Evolutionary conservation across 2,888 invertebrate genomes (phyloP), one percentile per base, ranked within the genome.

Genomic region (Drosophila demipolita): DNA sequence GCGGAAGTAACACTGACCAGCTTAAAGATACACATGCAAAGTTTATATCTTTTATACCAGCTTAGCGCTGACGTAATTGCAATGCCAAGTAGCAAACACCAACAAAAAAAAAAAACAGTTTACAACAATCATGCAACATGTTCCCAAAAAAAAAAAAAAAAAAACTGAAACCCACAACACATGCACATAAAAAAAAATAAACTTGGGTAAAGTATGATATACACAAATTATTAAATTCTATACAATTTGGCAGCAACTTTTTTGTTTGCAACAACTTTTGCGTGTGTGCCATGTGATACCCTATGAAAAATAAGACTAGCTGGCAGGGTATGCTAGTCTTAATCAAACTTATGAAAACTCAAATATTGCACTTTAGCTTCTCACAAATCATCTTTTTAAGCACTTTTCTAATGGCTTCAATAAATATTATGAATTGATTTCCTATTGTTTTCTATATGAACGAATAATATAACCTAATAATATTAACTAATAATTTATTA

Each of bases 101-200:
- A 20, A 40, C 23, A 35, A 35, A 40, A 23, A 20, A 12, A 17
- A 48, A 62, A 5, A 55, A 65, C 33, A 12, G 23, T 33, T 55
- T 61, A 58, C 65, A 66, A 63, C 65, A 66, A 55, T 58, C 81
- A 66, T 69, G 83, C 87, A 83, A 83, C 81, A 80, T 70, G 83
- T 69, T 76, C 72, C 72, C 83, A 75, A 72, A 66, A 73, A 26
- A 29, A 40, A 32, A 23, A 17, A 26, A 38, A 53, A 32, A n/a
- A n/a, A n/a, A n/a, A n/a, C n/a, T n/a, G 23, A 49, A 55, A 64
- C 49, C n/a, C 45, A 20, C 33, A 58, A 67, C 86, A 79, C 72
- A 75, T 82, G 80, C 66, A 65, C 49, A 36, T 42, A 15, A 38
- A 32, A 52, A 32, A 52, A 60, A 40, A 42, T 17, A 11, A 11